Base-by-base conservation (phyloP, 2,797 vertebrate genomes). In the Cynopterus sphinx region DNA sequence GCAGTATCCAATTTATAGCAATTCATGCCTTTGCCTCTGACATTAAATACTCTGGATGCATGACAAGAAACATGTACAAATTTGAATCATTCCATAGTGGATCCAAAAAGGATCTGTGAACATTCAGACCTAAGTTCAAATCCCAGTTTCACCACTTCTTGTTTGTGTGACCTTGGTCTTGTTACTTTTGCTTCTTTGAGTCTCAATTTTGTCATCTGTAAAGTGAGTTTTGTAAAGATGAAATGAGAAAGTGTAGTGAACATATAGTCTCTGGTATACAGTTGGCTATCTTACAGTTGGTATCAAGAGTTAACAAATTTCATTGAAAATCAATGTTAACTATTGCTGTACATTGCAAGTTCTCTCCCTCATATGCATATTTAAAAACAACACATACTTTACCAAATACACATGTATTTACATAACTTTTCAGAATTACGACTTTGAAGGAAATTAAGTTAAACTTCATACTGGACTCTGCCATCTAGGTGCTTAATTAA, bases 91-190 rank as follows among this genome's bases (percentile, higher is more conserved):
- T 93, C 7, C 46, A 7, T 39, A 88, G 6, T 55, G 16, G 13
- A 67, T 68, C 51, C 39, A 86, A 75, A 19, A 86, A 79, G 36
- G 4, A 79, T 86, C 63, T 96, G 70, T 95, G 79, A 91, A 13
- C 41, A 77, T 75, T 84, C 36, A 59, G 78, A 84, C 7, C 6
- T 8, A 57, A 0, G 13, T 93, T 79, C 39, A 81, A 55, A 81
- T 71, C 16, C 39, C 41, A 82, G 4, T 3, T 53, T 1, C 53
- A 5, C 4, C 46, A 3, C 5, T 93, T 46, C 65, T 26, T 33
- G 24, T 57, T 67, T 73, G 19, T 70, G 6, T 88, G 28, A 31
- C 1, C 3, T 39, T 71, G 31, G 11, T 68, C 51, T 46, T 74
- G 19, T 41, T 39, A 43, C 2, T 68, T 87, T 81, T 28, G 5